Conservation (phyloP, 2,888 invertebrate genomes). For the Troides aeacus region DNA sequence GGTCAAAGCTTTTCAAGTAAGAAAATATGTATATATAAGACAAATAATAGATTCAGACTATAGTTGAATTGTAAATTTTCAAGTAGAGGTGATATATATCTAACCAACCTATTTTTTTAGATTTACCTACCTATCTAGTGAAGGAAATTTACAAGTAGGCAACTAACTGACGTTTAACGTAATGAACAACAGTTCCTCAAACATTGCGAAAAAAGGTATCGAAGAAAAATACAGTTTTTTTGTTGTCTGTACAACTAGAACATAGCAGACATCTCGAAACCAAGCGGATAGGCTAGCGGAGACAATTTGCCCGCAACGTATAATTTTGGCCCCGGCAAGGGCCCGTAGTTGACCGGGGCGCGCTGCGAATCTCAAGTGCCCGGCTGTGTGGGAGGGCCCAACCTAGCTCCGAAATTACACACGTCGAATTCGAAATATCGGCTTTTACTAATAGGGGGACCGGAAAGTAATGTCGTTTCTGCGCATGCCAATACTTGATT, state of each 20-base stretch:
- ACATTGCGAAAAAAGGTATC: background rate
- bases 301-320: slow-evolving; percentile 67
- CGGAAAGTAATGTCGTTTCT: too few relatives aligned
- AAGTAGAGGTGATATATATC: too few relatives aligned
- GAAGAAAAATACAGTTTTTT: slow-evolving; percentile 6
- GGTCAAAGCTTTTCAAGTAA: too few relatives aligned
- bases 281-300: slow-evolving; percentile 52
- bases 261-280: slow-evolving; percentile 54
- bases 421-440: slow-evolving; percentile 21
- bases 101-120: too few relatives aligned
- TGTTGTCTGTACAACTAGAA: slow-evolving; percentile 43
- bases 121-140: too few relatives aligned
- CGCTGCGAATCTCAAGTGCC: slow-evolving; percentile 56
- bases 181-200: background rate
- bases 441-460: too few relatives aligned
- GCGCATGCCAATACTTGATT: too few relatives aligned
- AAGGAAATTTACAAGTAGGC: too few relatives aligned
- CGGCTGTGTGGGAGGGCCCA: slow-evolving; percentile 30
- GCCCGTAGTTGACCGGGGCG: slow-evolving; percentile 49
- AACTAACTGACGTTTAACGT: background rate
- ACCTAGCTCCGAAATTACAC: slow-evolving; percentile 25
- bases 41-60: too few relatives aligned
- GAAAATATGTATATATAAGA: too few relatives aligned
- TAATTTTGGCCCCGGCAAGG: slow-evolving; percentile 61
- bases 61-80: too few relatives aligned